Conservation (phyloP, 2,113 vertebrate species). For the Vulpes lagopus region DNA sequence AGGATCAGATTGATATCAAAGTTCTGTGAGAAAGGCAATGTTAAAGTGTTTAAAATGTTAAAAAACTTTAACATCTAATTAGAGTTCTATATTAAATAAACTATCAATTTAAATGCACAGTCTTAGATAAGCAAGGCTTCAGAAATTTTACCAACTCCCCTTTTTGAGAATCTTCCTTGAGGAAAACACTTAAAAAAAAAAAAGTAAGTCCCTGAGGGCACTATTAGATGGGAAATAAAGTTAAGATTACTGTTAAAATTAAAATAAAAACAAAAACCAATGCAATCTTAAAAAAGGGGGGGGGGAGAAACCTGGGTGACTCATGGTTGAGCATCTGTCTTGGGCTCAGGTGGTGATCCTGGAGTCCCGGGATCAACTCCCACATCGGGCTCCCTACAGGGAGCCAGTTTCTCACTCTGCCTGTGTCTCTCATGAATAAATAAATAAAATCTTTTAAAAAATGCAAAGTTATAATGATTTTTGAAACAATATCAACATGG, state of each 20-base stretch:
- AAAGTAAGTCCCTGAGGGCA: too few relatives aligned
- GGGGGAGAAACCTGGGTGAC: too few relatives aligned
- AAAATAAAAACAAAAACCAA: not conserved
- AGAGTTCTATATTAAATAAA: not conserved
- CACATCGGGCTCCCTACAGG: too few relatives aligned
- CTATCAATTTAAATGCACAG: not conserved
- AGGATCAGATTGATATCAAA: not conserved
- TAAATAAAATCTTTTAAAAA: too few relatives aligned
- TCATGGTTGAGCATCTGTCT: too few relatives aligned
- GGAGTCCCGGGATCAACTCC: too few relatives aligned
- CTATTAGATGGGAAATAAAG: not conserved
- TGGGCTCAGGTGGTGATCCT: too few relatives aligned
- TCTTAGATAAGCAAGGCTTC: not conserved
- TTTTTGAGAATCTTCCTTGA: not conserved
- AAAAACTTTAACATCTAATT: not conserved
- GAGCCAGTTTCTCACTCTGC: too few relatives aligned
- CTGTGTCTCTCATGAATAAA: too few relatives aligned
- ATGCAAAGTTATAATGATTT: not conserved
- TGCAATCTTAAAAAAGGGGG: not conserved
- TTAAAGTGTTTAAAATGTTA: not conserved
- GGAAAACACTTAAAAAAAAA: not conserved
- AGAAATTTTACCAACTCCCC: not conserved
- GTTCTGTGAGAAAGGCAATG: not conserved
- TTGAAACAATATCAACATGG: not conserved
- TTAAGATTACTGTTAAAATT: not conserved